Percentiles rank a stretch among this genome's conserved stretches.
Evolutionary conservation across 2,888 invertebrate genomes (phyloP).

Genomic region (Parnassius apollo): DNA sequence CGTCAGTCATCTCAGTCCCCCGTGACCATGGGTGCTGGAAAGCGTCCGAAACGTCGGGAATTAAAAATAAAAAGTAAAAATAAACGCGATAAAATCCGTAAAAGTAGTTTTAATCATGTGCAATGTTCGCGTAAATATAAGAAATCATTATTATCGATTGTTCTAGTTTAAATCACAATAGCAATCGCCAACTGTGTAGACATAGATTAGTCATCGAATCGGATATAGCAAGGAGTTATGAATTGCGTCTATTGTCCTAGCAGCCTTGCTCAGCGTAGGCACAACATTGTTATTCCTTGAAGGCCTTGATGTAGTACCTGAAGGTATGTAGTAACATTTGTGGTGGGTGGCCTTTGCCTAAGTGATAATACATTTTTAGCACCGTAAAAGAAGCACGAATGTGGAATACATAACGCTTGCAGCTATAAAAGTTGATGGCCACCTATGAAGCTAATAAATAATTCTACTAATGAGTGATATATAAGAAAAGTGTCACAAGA

Average conservation of each 20-base stretch:
- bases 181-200: constrained; percentile 2
- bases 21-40: no score
- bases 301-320: constrained; percentile 44
- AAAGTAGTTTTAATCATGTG: no score
- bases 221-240: constrained; percentile 63
- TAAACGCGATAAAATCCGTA: no score
- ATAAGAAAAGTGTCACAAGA: constrained; percentile 3
- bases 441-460: constrained; percentile 31
- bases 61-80: no score
- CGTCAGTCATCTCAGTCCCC: no score
- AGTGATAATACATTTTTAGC: constrained; percentile 45
- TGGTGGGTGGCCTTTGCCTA: constrained; percentile 66
- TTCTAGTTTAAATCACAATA: no score
- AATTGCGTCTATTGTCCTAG: constrained; percentile 54
- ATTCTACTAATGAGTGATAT: constrained; percentile 22
- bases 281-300: constrained; percentile 64
- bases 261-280: constrained; percentile 46
- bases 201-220: constrained; percentile 39
- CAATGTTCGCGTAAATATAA: no score
- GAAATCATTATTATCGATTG: no score
- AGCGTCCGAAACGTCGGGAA: no score
- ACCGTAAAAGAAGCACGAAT: constrained; percentile 49
- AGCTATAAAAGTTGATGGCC: constrained; percentile 29
- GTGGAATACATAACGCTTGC: constrained; percentile 53
- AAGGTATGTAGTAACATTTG: constrained; percentile 50